Evolutionary conservation across 2,113 vertebrate genomes (phyloP).

Genomic region (Sprattus sprattus): DNA sequence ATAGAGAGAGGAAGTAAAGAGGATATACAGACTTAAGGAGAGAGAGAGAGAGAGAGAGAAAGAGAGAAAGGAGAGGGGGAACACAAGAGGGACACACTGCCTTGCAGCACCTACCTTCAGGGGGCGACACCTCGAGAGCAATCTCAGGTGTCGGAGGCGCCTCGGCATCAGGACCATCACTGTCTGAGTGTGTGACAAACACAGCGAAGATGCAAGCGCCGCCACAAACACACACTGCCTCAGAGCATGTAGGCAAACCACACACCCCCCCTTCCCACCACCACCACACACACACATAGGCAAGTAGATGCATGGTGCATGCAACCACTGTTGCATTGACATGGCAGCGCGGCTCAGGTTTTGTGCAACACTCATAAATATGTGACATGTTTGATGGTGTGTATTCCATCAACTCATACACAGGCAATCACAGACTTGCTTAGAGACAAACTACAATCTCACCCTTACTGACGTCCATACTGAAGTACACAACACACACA

Average conservation of each 20-base stretch:
- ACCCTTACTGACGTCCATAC: too few species aligned
- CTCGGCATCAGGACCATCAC: slow-evolving; percentile 66
- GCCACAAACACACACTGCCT: slow-evolving; percentile 61
- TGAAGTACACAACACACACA: background rate
- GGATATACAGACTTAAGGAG: background rate
- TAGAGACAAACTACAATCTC: too few species aligned
- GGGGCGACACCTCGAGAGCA: slow-evolving; percentile 69
- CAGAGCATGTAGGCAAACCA: slow-evolving; percentile 47
- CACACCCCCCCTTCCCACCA: slow-evolving; percentile 24
- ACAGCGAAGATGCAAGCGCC: slow-evolving; percentile 67
- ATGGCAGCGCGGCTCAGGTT: too few species aligned
- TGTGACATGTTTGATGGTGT: too few species aligned
- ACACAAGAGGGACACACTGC: background rate
- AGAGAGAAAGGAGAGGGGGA: background rate
- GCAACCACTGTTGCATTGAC: too few species aligned
- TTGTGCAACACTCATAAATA: too few species aligned
- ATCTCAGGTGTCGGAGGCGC: slow-evolving; percentile 65
- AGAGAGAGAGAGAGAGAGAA: background rate
- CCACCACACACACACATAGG: slow-evolving; percentile 26
- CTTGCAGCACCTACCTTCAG: slow-evolving; percentile 69
- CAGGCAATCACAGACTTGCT: too few species aligned
- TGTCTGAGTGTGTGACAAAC: slow-evolving; percentile 76
- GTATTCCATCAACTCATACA: too few species aligned
- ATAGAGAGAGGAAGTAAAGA: background rate
- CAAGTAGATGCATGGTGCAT: background rate